Percentiles rank a stretch among this genome's conserved stretches.
Conservation (phyloP, 1,140 invertebrate genomes). For the Macrobrachium nipponense region DNA sequence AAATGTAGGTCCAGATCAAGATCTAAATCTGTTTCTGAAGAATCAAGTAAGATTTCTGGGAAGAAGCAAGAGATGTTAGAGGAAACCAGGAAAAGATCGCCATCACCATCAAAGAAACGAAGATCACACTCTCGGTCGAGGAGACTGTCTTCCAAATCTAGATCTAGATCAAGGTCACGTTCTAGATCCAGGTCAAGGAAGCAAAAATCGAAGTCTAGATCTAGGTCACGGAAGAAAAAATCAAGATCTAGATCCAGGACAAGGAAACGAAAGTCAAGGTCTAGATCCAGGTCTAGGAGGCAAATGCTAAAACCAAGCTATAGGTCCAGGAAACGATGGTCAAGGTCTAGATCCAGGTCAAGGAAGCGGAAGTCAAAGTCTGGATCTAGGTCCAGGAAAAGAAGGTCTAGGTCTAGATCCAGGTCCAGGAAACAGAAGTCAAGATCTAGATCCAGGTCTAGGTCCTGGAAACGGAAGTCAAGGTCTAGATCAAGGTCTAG, state of each 20-base stretch:
- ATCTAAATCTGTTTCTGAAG: neutral
- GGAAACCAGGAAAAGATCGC: too few relatives aligned
- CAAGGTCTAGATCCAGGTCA: neutral
- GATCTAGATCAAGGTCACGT: neutral
- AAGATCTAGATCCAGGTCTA: too few relatives aligned
- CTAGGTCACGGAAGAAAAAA: neutral
- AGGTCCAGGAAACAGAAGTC: too few relatives aligned
- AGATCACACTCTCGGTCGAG: neutral
- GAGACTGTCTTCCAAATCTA: neutral
- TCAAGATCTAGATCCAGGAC: neutral
- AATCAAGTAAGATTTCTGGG: neutral
- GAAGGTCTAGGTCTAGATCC: too few relatives aligned
- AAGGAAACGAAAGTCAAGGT: neutral
- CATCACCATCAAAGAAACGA: too few relatives aligned
- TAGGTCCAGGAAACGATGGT: neutral
- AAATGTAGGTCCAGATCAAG: neutral
- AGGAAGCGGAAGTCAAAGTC: neutral
- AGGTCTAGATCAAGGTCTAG: too few relatives aligned
- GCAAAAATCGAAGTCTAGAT: neutral
- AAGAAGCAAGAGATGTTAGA: neutral
- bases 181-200: conserved; percentile 6
- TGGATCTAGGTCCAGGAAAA: too few relatives aligned
- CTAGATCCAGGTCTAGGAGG: neutral
- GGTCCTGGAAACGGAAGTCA: too few relatives aligned
- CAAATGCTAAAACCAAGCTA: neutral